Evolutionary conservation across 2,888 invertebrate species (phyloP).

Genomic region (Cephalotes varians): DNA sequence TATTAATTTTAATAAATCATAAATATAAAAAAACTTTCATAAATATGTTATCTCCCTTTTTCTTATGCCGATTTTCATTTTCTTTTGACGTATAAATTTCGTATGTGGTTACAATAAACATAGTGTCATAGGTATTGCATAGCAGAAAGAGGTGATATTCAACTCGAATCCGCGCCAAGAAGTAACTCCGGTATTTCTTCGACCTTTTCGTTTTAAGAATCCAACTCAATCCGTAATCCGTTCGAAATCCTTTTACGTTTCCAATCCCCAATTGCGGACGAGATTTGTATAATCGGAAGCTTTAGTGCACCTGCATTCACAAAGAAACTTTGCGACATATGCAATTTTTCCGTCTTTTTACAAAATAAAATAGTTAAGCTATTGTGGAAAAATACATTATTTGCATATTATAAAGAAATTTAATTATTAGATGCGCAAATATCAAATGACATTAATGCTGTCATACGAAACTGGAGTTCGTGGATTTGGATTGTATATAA

Average conservation of each 20-base stretch:
- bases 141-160: constrained; percentile 27
- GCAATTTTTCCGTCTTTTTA: neutral
- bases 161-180: constrained; percentile 1
- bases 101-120: neutral
- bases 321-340: neutral
- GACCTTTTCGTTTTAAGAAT: neutral
- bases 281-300: constrained; percentile 57
- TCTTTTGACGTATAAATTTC: neutral
- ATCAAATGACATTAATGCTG: too few relatives aligned
- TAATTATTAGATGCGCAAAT: too few relatives aligned
- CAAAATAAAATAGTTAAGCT: neutral
- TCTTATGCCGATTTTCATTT: neutral
- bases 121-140: neutral
- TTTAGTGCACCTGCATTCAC: neutral
- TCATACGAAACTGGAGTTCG: too few relatives aligned
- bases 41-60: neutral
- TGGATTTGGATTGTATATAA: too few relatives aligned
- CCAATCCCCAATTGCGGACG: constrained; percentile 52
- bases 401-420: too few relatives aligned
- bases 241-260: constrained; percentile 59
- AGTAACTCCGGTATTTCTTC: constrained; percentile 5
- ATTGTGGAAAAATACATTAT: neutral
- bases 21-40: neutral
- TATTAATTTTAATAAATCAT: neutral
- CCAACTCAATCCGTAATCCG: constrained; percentile 62